A percentile compares a stretch with the other conserved stretches of the same genome.
Conservation (phyloP, 2,113 vertebrate species). For the Lethenteron reissneri region DNA sequence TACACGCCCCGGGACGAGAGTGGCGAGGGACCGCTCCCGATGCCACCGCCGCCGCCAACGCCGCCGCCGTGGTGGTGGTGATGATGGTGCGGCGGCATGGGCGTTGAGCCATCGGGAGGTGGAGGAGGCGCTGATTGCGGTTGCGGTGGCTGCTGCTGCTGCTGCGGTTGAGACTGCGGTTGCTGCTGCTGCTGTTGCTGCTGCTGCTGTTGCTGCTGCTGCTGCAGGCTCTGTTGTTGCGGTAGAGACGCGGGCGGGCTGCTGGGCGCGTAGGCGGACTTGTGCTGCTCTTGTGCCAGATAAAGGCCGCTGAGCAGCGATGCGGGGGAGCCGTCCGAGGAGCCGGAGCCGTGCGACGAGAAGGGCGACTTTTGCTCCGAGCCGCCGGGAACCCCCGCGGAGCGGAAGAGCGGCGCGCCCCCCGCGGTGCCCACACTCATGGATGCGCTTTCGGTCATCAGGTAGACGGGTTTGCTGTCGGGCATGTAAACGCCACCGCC, state of each 20-base stretch:
- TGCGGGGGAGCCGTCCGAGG: constrained; percentile 3
- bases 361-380: constrained; percentile 10
- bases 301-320: constrained; percentile 1
- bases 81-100: neutral
- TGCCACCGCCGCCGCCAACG: too few species aligned
- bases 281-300: neutral
- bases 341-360: constrained; percentile 8
- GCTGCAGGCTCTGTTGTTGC: constrained; percentile 4
- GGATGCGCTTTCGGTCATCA: constrained; percentile 5
- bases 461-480: constrained; percentile 11
- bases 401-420: constrained; percentile 14
- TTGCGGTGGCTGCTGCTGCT: constrained; percentile 44
- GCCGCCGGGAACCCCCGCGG: constrained; percentile 11
- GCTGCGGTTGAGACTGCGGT: constrained; percentile 23
- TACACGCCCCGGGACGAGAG: constrained; percentile 1
- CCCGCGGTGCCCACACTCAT: neutral
- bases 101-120: neutral
- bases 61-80: too few species aligned
- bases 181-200: constrained; percentile 14
- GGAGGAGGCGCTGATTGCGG: constrained; percentile 17
- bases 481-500: constrained; percentile 14
- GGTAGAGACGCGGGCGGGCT: neutral
- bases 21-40: too few species aligned
- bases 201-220: constrained; percentile 3
- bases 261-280: constrained; percentile 13